A percentile compares a stretch with the other conserved stretches of the same genome.
phyloP scores from a whole-genome alignment of 2,888 invertebrate genomes.

The Auanema freiburgensis region DNA sequence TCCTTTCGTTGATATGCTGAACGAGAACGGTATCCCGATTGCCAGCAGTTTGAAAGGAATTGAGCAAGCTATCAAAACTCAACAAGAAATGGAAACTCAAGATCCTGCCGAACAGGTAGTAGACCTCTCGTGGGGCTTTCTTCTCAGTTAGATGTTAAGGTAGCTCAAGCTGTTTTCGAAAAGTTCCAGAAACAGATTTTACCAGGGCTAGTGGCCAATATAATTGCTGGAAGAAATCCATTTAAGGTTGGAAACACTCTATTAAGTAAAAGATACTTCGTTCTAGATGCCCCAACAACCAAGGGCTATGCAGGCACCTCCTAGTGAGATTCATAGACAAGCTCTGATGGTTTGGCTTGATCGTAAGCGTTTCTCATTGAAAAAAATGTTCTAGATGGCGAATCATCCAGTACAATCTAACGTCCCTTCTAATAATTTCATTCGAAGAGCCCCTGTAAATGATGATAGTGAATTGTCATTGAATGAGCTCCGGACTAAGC shows the following conservation, averaged over 20 bases:
- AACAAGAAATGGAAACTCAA: constrained; percentile 48
- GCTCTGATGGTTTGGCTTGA: not conserved
- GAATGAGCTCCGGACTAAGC: no score
- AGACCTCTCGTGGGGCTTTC: not conserved
- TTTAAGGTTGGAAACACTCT: constrained; percentile 45
- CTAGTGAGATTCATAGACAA: not conserved
- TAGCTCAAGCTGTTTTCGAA: constrained; percentile 57
- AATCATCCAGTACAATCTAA: no score
- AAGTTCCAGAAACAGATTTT: constrained; percentile 59
- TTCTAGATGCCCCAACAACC: constrained; percentile 9
- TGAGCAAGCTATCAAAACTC: constrained; percentile 52
- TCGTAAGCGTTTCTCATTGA: no score
- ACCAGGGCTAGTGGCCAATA: constrained; percentile 56
- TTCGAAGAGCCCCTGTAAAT: no score
- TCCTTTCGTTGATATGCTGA: constrained; percentile 54
- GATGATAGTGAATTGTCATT: no score
- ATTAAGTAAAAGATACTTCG: not conserved
- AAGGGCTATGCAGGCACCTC: not conserved
- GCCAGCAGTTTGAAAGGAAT: constrained; percentile 45
- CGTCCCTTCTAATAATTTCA: no score
- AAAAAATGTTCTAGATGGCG: no score
- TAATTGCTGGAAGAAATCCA: constrained; percentile 51
- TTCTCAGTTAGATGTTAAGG: constrained; percentile 26
- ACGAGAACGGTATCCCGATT: constrained; percentile 58
- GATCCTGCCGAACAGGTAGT: constrained; percentile 52